Conservation (phyloP, 2,113 vertebrate species). For the Coryphaenoides rupestris region DNA sequence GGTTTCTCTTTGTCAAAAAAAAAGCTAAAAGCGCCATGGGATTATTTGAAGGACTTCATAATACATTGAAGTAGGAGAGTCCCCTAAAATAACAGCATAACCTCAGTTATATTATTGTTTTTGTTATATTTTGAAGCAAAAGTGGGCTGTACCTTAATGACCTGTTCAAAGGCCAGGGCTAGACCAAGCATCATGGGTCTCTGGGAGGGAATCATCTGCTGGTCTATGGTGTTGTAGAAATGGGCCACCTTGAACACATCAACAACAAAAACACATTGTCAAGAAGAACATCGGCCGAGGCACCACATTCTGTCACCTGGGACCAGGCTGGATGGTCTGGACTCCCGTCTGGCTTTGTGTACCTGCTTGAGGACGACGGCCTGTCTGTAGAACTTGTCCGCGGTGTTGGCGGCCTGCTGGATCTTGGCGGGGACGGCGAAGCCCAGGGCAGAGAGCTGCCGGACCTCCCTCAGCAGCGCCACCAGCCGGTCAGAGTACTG, state of each 20-base stretch:
- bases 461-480: slow-evolving; percentile 86
- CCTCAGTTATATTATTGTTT: no score
- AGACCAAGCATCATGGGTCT: slow-evolving; percentile 95
- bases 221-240: slow-evolving; percentile 98
- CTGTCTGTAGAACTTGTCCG: slow-evolving; percentile 93
- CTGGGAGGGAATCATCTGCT: slow-evolving; percentile 98
- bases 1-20: no score
- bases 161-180: slow-evolving; percentile 92
- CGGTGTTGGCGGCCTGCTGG: slow-evolving; percentile 82
- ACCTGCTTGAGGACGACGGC: slow-evolving; percentile 94
- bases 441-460: slow-evolving; percentile 89
- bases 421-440: slow-evolving; percentile 90
- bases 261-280: background rate
- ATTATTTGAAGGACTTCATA: no score
- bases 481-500: slow-evolving; percentile 92
- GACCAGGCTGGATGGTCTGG: background rate
- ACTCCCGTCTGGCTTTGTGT: slow-evolving; percentile 31
- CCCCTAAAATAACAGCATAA: no score
- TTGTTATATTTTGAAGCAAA: background rate
- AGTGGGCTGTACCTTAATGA: slow-evolving; percentile 86
- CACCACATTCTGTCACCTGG: background rate
- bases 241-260: slow-evolving; percentile 83
- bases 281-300: no score
- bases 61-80: no score
- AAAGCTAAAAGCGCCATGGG: no score